Evolutionary conservation across 1,140 invertebrate species (phyloP).

Genomic region (Ceratoteleas bidentatus): DNA sequence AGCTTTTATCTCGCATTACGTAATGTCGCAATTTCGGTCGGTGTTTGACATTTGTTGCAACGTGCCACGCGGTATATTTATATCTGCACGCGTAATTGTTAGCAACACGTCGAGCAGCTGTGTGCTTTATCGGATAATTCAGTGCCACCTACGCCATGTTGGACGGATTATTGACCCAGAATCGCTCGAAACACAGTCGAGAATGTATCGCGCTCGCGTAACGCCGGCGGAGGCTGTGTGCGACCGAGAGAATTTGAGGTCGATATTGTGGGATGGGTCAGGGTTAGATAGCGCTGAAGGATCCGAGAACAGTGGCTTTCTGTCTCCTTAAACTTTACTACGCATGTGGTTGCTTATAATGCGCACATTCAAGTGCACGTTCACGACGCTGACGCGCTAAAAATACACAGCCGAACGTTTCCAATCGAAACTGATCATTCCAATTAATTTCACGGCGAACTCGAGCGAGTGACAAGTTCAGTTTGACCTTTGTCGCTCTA

Average conservation of each 20-base stretch:
- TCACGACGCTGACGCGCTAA: neutral
- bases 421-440: neutral
- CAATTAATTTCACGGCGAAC: neutral
- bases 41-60: conserved; percentile 46
- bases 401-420: neutral
- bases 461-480: no score
- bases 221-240: conserved; percentile 32
- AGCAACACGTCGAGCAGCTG: conserved; percentile 38
- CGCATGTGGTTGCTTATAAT: neutral
- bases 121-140: conserved; percentile 55
- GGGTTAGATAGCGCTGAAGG: conserved; percentile 55
- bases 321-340: conserved; percentile 36
- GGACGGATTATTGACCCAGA: conserved; percentile 65
- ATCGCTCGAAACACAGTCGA: conserved; percentile 46
- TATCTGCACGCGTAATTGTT: conserved; percentile 52
- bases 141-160: conserved; percentile 56
- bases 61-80: conserved; percentile 32
- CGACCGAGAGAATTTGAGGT: conserved; percentile 62
- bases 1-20: conserved; percentile 24
- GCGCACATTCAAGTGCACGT: conserved; percentile 1
- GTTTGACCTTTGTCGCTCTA: no score
- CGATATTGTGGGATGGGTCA: conserved; percentile 67
- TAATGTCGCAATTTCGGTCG: conserved; percentile 23
- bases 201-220: conserved; percentile 59
- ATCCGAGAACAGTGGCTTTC: conserved; percentile 43